Base-by-base conservation (phyloP, 1,140 invertebrate genomes). In the Drosophila ficusphila region DNA sequence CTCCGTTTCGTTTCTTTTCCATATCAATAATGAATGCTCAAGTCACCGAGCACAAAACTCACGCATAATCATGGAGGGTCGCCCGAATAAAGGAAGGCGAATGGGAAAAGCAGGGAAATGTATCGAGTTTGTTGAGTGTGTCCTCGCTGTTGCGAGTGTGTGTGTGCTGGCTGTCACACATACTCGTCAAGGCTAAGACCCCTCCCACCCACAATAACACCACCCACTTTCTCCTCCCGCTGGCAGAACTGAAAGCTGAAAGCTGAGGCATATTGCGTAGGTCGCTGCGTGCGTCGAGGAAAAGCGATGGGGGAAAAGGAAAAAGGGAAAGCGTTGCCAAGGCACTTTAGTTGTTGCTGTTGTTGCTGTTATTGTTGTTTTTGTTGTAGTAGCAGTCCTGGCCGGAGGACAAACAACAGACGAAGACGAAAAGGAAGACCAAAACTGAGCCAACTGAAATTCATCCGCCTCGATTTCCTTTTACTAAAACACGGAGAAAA, bases 211-310 rank as follows among this genome's bases (percentile, higher is more conserved):
- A 14, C 42, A 2, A 27, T 8, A 14, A 14, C 42, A 44, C 36
- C 23, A 12, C 9, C 51, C 57, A 42, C 25, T 7, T 16, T 29
- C 57, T 58, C 25, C 7, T 16, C 33, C 51, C 52, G 52, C 57
- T 39, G 57, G 54, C 61, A 18, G 38, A 44, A 53, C 23, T 23
- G 23, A 23, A 5, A 67, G 79, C 74, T 79, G 65, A 79, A 81
- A 86, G 76, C 83, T 49, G 70, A 88, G 82, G 81, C 83, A 82
- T 89, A 88, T 88, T 88, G 82, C 82, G 82, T 88, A 88, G 83
- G 82, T 88, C 82, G 56, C 79, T 86, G 82, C 68, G 81, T 86
- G 81, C 65, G 64, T 64, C 68, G 41, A 44, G 61, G 7, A 9
- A 46, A 46, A 46, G 3, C 6, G 21, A 58, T 67, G 36, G 46